Conservation (phyloP, 2,113 vertebrate genomes). For the Chinchilla lanigera region DNA sequence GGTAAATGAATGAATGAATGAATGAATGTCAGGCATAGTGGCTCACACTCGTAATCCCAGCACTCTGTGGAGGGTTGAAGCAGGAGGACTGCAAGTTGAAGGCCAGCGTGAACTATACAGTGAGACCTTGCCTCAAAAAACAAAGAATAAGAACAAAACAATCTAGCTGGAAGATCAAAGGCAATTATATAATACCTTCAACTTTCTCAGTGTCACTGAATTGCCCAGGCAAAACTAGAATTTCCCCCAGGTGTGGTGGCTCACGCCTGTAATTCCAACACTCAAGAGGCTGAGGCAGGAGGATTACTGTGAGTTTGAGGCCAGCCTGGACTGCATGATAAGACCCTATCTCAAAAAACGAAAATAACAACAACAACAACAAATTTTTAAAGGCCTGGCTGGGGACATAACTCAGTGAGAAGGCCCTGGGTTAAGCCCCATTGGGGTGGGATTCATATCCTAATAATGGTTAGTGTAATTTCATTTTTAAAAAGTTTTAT, state of each 20-base stretch:
- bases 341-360: background rate
- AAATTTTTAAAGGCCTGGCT: background rate
- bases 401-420: background rate
- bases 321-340: background rate
- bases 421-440: background rate
- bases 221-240: background rate
- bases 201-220: background rate
- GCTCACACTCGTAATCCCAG: background rate
- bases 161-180: background rate
- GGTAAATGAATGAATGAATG: too few relatives aligned
- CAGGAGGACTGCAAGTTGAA: background rate
- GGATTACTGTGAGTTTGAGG: background rate
- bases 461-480: background rate
- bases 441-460: background rate
- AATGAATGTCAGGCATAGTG: background rate
- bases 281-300: background rate
- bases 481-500: background rate
- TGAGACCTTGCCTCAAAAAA: background rate
- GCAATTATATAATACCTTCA: background rate
- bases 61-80: background rate
- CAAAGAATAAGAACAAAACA: background rate
- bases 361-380: background rate
- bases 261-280: background rate
- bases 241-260: background rate
- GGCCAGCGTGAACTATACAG: background rate